Conservation (phyloP, 1,140 invertebrate species). For the Rhagoletis zephyria region DNA sequence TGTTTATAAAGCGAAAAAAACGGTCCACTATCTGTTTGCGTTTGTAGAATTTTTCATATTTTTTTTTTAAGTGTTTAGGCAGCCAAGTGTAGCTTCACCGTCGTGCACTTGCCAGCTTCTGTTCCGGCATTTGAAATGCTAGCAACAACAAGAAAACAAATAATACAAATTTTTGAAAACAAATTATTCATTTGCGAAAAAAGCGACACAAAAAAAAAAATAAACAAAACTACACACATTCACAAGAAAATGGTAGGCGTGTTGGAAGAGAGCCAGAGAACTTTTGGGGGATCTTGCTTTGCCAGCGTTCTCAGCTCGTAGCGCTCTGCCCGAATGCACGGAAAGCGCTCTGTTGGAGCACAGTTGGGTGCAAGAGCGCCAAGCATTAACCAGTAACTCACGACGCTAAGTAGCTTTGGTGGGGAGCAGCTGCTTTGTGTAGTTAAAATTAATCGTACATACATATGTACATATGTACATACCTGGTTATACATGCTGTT, state of each 20-base stretch:
- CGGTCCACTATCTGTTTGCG: too few relatives aligned
- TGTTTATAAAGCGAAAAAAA: too few relatives aligned
- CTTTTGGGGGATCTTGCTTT: background rate
- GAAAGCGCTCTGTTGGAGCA: background rate
- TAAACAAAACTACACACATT: background rate
- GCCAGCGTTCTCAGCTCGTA: background rate
- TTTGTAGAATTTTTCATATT: background rate
- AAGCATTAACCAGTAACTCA: slow-evolving; percentile 17
- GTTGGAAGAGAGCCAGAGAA: background rate
- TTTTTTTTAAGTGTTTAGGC: background rate
- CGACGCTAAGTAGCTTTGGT: background rate
- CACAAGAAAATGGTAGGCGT: background rate
- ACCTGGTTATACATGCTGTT: background rate
- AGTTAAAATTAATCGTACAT: background rate
- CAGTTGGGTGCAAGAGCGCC: background rate
- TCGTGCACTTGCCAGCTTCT: slow-evolving; percentile 36
- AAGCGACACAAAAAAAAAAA: too few relatives aligned
- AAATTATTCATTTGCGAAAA: slow-evolving; percentile 35
- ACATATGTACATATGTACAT: too few relatives aligned
- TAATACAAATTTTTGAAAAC: slow-evolving; percentile 19
- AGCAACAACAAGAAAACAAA: slow-evolving; percentile 10
- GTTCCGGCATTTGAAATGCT: slow-evolving; percentile 34
- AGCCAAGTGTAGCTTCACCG: slow-evolving; percentile 40
- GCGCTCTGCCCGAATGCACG: background rate
- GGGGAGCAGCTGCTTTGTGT: background rate